Conservation (phyloP, 2,888 invertebrate species). For the Drosophila algonquin region DNA sequence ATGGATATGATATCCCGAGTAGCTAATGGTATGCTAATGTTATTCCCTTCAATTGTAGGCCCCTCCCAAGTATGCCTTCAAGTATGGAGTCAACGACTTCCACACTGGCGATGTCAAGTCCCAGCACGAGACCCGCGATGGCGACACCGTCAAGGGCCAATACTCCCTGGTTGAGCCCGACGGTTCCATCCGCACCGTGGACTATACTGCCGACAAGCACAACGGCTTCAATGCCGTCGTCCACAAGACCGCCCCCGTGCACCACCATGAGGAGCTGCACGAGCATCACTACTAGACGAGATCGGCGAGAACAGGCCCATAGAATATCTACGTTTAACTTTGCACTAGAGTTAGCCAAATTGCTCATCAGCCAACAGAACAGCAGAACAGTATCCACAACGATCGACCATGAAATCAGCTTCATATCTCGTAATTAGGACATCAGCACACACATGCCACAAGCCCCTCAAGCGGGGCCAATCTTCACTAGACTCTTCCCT, state of each 20-base stretch:
- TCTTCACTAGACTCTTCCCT: slow-evolving; percentile 16
- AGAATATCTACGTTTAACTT: slow-evolving; percentile 43
- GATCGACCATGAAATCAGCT: slow-evolving; percentile 74
- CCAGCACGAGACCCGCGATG: slow-evolving; percentile 87
- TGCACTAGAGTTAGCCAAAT: slow-evolving; percentile 75
- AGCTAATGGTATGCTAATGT: neutral
- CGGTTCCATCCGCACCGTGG: slow-evolving; percentile 88
- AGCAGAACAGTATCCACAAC: slow-evolving; percentile 34
- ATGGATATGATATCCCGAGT: neutral
- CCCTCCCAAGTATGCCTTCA: slow-evolving; percentile 86
- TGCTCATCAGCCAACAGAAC: slow-evolving; percentile 43
- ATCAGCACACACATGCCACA: slow-evolving; percentile 53
- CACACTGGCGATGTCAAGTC: slow-evolving; percentile 87
- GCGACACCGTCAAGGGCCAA: slow-evolving; percentile 87
- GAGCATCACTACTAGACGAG: slow-evolving; percentile 67
- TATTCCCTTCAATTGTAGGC: slow-evolving; percentile 83
- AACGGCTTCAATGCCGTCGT: slow-evolving; percentile 84
- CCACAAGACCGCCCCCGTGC: slow-evolving; percentile 84
- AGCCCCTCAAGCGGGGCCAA: neutral
- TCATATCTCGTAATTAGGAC: slow-evolving; percentile 79
- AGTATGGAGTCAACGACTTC: slow-evolving; percentile 85
- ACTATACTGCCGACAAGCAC: slow-evolving; percentile 84
- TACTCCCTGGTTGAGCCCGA: slow-evolving; percentile 89
- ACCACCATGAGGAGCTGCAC: slow-evolving; percentile 80
- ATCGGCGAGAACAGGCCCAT: slow-evolving; percentile 33